phyloP scores from a whole-genome alignment of 2,888 invertebrate species.

The Polia nebulosa region DNA sequence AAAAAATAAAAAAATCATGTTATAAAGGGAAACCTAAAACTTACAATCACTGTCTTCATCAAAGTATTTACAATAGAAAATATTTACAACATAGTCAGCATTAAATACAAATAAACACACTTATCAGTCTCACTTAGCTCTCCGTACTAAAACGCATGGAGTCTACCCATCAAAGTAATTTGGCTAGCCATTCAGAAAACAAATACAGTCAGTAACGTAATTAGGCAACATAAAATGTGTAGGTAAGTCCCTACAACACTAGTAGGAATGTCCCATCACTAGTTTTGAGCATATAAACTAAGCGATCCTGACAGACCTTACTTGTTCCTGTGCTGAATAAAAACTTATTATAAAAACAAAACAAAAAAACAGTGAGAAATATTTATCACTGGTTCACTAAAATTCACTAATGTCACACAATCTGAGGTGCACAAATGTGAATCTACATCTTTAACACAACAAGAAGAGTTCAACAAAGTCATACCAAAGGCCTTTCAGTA shows the following conservation, averaged over 20 bases:
- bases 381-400: constrained; percentile 7
- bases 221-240: constrained; percentile 76
- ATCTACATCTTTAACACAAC: neutral
- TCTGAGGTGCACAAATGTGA: neutral
- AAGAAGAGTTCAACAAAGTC: constrained; percentile 37
- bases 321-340: constrained; percentile 18
- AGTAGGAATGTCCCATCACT: constrained; percentile 78
- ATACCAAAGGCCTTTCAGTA: constrained; percentile 67
- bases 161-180: constrained; percentile 71
- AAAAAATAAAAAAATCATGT: no score
- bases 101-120: constrained; percentile 68
- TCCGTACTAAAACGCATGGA: constrained; percentile 86
- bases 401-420: constrained; percentile 18
- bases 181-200: constrained; percentile 70
- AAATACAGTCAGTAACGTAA: constrained; percentile 65
- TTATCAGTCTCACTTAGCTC: constrained; percentile 70
- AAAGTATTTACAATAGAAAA: constrained; percentile 81
- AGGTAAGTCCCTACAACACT: constrained; percentile 69
- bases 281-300: constrained; percentile 80
- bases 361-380: neutral
- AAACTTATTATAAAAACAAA: neutral
- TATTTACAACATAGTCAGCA: constrained; percentile 86
- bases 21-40: constrained; percentile 85
- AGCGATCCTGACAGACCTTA: constrained; percentile 60
- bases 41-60: constrained; percentile 83